phyloP scores from a whole-genome alignment of 2,888 invertebrate species.

The Taenaris catops region DNA sequence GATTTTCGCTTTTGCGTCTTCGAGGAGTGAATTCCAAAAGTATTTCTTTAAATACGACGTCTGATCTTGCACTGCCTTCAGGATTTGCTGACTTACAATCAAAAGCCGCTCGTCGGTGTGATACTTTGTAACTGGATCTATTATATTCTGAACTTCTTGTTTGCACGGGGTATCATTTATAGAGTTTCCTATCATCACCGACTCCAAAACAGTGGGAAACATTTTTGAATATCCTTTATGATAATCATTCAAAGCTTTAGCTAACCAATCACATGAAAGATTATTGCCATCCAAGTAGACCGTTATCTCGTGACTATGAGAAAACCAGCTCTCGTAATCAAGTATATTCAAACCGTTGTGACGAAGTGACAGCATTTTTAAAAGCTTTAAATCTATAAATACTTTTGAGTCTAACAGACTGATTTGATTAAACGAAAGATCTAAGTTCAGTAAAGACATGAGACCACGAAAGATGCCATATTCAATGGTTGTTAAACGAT shows the following conservation, averaged over 20 bases:
- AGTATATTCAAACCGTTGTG: constrained; percentile 43
- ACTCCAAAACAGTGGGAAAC: constrained; percentile 37
- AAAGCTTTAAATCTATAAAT: constrained; percentile 48
- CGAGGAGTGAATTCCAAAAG: constrained; percentile 30
- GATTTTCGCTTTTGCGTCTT: constrained; percentile 27
- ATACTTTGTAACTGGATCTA: constrained; percentile 7
- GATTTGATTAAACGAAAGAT: constrained; percentile 44
- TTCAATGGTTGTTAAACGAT: constrained; percentile 40
- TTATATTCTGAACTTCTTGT: constrained; percentile 24
- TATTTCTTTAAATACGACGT: constrained; percentile 41
- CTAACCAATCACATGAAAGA: constrained; percentile 57
- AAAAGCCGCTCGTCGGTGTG: constrained; percentile 52
- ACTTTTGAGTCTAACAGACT: constrained; percentile 46
- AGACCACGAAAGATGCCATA: constrained; percentile 56
- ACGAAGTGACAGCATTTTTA: constrained; percentile 43
- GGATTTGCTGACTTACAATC: constrained; percentile 50
- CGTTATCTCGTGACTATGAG: constrained; percentile 40
- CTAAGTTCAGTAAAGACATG: constrained; percentile 34
- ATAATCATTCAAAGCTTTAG: constrained; percentile 43
- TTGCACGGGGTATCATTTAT: constrained; percentile 58
- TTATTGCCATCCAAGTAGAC: constrained; percentile 57
- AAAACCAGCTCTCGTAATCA: constrained; percentile 50
- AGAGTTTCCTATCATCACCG: constrained; percentile 31
- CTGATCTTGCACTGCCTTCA: constrained; percentile 57
- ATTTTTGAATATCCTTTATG: constrained; percentile 57